phyloP scores from a whole-genome alignment of 2,888 invertebrate species.

The Cactoblastis cactorum region DNA sequence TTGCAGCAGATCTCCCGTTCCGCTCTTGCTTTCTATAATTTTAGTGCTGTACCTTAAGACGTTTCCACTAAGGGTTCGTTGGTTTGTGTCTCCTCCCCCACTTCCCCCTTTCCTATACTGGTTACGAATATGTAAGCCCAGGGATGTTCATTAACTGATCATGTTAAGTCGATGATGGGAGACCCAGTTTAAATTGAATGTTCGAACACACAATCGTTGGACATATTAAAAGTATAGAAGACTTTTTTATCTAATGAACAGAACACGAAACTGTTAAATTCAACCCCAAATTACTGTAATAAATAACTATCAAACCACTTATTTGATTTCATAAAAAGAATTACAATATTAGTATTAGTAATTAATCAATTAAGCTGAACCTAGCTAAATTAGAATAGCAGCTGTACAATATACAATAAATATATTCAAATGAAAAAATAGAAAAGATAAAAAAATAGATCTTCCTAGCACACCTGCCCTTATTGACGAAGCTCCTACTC shows the following conservation, averaged over 20 bases:
- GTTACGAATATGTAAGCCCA: slow-evolving; percentile 53
- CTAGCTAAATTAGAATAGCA: too few species aligned
- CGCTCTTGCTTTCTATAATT: slow-evolving; percentile 2
- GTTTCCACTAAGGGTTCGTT: slow-evolving; percentile 31
- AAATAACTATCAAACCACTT: too few species aligned
- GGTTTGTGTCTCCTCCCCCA: too few species aligned
- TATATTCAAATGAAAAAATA: too few species aligned
- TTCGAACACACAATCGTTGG: neutral
- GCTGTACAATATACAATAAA: too few species aligned
- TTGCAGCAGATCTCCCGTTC: neutral
- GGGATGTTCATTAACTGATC: slow-evolving; percentile 65
- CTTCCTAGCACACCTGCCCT: neutral
- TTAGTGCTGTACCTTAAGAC: slow-evolving; percentile 34
- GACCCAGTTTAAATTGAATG: slow-evolving; percentile 16
- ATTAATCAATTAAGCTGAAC: too few species aligned
- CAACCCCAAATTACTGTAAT: too few species aligned
- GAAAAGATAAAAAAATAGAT: neutral
- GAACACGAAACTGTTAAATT: too few species aligned
- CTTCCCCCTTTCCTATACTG: slow-evolving; percentile 33
- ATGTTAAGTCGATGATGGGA: slow-evolving; percentile 63
- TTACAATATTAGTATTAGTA: too few species aligned
- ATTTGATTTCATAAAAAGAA: too few species aligned
- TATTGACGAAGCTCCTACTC: neutral
- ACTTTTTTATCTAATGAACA: too few species aligned
- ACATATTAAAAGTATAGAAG: neutral